Evolutionary conservation across 2,797 vertebrate genomes (phyloP), one percentile per base, ranked within the genome.

Genomic region (Bradypus variegatus): DNA sequence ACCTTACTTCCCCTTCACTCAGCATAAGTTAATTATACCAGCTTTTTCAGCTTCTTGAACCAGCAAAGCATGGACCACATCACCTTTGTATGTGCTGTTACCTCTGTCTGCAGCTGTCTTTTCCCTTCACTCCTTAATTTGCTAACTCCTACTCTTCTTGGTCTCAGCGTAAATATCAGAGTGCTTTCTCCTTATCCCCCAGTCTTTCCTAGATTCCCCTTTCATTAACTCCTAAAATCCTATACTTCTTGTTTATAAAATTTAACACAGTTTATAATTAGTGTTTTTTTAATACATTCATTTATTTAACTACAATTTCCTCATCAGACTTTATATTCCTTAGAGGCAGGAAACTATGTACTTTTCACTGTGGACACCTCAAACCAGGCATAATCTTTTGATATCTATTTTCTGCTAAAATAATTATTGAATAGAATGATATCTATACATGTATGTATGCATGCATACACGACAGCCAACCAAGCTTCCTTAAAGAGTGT

Each of bases 401-500:
- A 21, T 58, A 65, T 2, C 19, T 77, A 33, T 21, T 69, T 41
- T 79, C 78, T 41, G 45, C 73, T 91, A 50, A 89, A 83, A 80
- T 83, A 62, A 72, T 62, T 90, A 7, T 78, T 86, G 29, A 77
- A 19, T 86, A 25, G 80, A 90, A 79, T 29, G 29, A 3, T 9
- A 0, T 29, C 12, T 7, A 3, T 62, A 3, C 70, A 0, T 80
- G 2, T 33, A 21, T 18, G 2, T 18, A 33, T 62, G 12, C 18
- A 7, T 58, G 5, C 25, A 21, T 16, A 11, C 14, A 1, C 41
- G 15, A 45, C 70, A 75, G 50, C 14, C 36, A 76, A 8, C 67
- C 33, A 10, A 33, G 9, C 65, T 91, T 58, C 36, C 73, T 83
- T n/a, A 62, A 62, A 91, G 81, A 67, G 45, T 55, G 64, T 29